Conservation (phyloP, 2,797 vertebrate species). For the Notoglanidium macrostoma region DNA sequence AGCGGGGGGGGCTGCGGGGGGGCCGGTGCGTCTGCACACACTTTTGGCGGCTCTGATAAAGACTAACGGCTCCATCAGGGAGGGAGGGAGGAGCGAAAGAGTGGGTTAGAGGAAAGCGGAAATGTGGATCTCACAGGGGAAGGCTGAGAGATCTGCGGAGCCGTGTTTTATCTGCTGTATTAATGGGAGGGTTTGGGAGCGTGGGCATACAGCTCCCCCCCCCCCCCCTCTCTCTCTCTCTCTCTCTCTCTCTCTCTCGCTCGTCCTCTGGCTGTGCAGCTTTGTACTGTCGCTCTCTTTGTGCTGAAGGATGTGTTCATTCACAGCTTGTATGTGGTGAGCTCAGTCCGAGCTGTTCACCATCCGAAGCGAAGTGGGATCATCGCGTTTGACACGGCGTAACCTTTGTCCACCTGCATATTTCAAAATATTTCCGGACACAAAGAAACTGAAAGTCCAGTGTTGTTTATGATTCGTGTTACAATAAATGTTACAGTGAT, state of each 20-base stretch:
- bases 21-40: conserved; percentile 72
- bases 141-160: conserved; percentile 62
- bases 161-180: conserved; percentile 70
- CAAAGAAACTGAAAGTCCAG: neutral
- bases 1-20: conserved; percentile 63
- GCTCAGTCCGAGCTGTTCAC: neutral
- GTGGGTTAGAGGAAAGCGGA: conserved; percentile 58
- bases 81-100: conserved; percentile 30
- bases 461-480: neutral
- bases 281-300: conserved; percentile 5
- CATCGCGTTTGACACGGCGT: neutral
- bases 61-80: conserved; percentile 58
- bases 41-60: conserved; percentile 69
- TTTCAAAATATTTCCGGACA: no score
- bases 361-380: neutral
- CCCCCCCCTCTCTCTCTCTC: neutral
- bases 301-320: conserved; percentile 7
- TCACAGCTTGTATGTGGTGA: neutral
- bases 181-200: conserved; percentile 59
- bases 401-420: neutral
- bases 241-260: neutral
- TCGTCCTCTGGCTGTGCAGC: neutral
- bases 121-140: conserved; percentile 57
- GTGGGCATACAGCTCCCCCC: conserved; percentile 2
- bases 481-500: neutral